Base-by-base conservation (phyloP, 2,888 invertebrate species). In the Dastarcus helophoroides region DNA sequence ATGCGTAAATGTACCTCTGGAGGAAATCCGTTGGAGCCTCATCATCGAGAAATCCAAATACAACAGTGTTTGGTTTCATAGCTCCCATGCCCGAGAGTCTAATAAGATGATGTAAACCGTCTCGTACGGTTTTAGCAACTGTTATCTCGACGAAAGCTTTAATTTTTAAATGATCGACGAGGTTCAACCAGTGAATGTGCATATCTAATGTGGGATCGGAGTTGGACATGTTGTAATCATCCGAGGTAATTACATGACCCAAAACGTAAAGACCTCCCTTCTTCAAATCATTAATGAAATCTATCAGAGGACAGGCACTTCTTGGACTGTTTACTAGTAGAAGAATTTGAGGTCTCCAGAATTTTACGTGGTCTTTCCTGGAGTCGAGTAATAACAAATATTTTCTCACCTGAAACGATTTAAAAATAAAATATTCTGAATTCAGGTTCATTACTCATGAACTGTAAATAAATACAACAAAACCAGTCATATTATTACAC, bases 41-140 rank as follows among this genome's bases (percentile, higher is more conserved):
- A 13, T 74, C 69, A 29, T 97, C 95, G 41, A 89, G 76, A 65
- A 94, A 98, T 10, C 97, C 97, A 25, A 98, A 65, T 17, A 97
- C 73, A 35, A 97, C 88, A 0, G 97, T 97, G 56, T 98, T 98
- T 0, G 97, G 95, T 58, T 97, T 97, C 97, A 98, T 97, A 8
- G 97, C 98, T 1, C 98, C 98, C 54, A 98, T 77, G 3, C 98
- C 98, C 0, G 91, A 80, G 36, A 95, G 64, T 15, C 94, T 70
- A 27, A 89, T 77, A 40, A 98, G 67, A 62, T 98, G 95, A 36
- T 88, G 86, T 23, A 95, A 73, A 2, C 98, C 98, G 44, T 84
- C 81, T 1, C 94, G 71, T 0, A 98, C 80, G 0, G 79, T 76
- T 33, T 72, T 68, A 0, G 93, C 82, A 6, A 94, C 68, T 1